Evolutionary conservation across 1,140 invertebrate genomes (phyloP).

Genomic region (Euura saliciscinereae): DNA sequence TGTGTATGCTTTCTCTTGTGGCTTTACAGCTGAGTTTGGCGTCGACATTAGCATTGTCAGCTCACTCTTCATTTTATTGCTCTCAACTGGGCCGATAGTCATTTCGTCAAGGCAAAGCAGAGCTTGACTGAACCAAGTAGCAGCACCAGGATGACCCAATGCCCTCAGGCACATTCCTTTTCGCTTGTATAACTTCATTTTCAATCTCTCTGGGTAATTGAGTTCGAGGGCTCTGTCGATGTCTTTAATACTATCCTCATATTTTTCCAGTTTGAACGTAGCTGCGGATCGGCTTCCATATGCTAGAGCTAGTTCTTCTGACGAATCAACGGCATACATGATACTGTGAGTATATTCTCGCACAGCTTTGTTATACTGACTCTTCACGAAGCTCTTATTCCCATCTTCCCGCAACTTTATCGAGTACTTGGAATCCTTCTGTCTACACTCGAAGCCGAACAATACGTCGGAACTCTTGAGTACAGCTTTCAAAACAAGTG

Average conservation of each 20-base stretch:
- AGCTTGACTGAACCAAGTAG: not conserved
- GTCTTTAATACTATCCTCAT: too few relatives aligned
- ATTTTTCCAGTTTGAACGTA: too few relatives aligned
- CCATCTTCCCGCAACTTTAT: conserved; percentile 28
- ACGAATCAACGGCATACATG: conserved; percentile 60
- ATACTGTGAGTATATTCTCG: conserved; percentile 69
- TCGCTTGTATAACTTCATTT: too few relatives aligned
- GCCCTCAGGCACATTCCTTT: not conserved
- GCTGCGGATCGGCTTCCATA: conserved; percentile 73
- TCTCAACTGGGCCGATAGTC: not conserved
- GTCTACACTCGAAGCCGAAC: conserved; percentile 14
- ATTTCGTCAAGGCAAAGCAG: not conserved
- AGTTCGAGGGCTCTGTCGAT: too few relatives aligned
- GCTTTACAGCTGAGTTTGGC: not conserved
- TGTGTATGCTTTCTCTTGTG: not conserved
- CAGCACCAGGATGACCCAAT: not conserved
- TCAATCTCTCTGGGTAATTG: too few relatives aligned
- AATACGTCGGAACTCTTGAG: conserved; percentile 8
- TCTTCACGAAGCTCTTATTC: conserved; percentile 27
- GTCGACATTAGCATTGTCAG: not conserved
- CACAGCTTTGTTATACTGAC: conserved; percentile 44
- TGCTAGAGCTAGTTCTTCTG: conserved; percentile 66
- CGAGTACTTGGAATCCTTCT: conserved; percentile 25
- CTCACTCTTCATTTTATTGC: not conserved
- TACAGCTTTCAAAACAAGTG: not conserved